Evolutionary conservation across 2,797 vertebrate genomes (phyloP).

Genomic region (Cottoperca gobio): DNA sequence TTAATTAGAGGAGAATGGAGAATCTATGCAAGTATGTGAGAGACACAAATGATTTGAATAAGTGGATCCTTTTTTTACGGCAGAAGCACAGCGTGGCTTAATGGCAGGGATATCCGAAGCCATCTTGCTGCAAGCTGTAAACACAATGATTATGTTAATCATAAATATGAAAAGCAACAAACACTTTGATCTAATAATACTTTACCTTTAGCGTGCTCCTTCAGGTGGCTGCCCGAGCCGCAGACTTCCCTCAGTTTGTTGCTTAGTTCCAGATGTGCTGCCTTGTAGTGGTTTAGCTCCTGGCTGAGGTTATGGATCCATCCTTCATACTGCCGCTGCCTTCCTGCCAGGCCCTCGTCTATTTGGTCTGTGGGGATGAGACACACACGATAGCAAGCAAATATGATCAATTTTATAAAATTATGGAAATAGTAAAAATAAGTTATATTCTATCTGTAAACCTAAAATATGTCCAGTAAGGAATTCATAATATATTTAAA

Average conservation of each 20-base stretch:
- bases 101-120: neutral
- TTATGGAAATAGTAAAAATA: neutral
- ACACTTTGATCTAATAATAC: neutral
- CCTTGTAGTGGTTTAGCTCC: constrained; percentile 89
- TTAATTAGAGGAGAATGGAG: neutral
- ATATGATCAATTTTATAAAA: neutral
- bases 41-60: neutral
- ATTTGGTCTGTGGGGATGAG: constrained; percentile 87
- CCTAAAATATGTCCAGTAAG: neutral
- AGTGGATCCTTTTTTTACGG: neutral
- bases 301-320: constrained; percentile 92
- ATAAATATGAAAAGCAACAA: neutral
- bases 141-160: neutral
- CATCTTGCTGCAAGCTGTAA: neutral
- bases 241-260: constrained; percentile 84
- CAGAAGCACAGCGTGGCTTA: neutral
- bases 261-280: constrained; percentile 91
- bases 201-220: constrained; percentile 69
- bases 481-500: neutral
- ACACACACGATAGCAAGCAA: neutral
- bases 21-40: neutral
- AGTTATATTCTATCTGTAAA: neutral
- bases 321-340: constrained; percentile 92
- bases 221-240: constrained; percentile 64
- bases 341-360: constrained; percentile 91